phyloP scores from a whole-genome alignment of 2,113 vertebrate species.

The Etheostoma spectabile region DNA sequence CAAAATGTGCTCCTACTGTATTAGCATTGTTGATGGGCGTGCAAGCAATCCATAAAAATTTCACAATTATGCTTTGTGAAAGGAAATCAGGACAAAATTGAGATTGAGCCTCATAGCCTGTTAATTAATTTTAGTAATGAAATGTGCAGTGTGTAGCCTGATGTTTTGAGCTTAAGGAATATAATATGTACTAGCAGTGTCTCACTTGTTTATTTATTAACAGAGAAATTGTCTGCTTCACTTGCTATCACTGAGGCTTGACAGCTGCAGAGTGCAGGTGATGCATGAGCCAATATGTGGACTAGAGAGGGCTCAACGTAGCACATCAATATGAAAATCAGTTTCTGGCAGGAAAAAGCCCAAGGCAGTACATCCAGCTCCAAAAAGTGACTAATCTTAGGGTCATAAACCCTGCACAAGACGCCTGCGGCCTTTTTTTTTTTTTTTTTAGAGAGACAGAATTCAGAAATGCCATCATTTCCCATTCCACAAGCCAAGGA shows the following conservation, averaged over 20 bases:
- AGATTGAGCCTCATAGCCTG: constrained; percentile 71
- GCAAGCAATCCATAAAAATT: constrained; percentile 40
- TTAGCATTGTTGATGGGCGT: constrained; percentile 27
- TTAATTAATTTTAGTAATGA: constrained; percentile 78
- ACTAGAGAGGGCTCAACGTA: constrained; percentile 81
- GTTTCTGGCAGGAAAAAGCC: constrained; percentile 84
- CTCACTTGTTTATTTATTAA: constrained; percentile 85
- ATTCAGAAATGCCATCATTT: constrained; percentile 83
- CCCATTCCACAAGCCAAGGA: constrained; percentile 78
- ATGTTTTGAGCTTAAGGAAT: constrained; percentile 57
- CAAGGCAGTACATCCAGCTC: constrained; percentile 79
- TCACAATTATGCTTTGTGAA: constrained; percentile 48
- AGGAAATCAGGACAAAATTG: constrained; percentile 58
- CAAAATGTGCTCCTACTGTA: constrained; percentile 14
- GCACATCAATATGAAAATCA: constrained; percentile 89
- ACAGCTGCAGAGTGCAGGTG: constrained; percentile 84
- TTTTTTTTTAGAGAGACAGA: constrained; percentile 71
- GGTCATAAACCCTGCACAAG: constrained; percentile 84
- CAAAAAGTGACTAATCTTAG: constrained; percentile 85
- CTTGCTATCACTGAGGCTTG: constrained; percentile 84
- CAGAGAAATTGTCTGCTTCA: constrained; percentile 79
- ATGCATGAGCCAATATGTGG: constrained; percentile 88
- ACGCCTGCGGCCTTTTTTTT: constrained; percentile 77
- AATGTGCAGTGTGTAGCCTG: constrained; percentile 50
- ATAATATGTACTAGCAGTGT: constrained; percentile 66